These are phyloP conservation scores for Daboia siamensis DNA, from an alignment of 2,113 vertebrate species.

Conservation along the genomic window DNA sequence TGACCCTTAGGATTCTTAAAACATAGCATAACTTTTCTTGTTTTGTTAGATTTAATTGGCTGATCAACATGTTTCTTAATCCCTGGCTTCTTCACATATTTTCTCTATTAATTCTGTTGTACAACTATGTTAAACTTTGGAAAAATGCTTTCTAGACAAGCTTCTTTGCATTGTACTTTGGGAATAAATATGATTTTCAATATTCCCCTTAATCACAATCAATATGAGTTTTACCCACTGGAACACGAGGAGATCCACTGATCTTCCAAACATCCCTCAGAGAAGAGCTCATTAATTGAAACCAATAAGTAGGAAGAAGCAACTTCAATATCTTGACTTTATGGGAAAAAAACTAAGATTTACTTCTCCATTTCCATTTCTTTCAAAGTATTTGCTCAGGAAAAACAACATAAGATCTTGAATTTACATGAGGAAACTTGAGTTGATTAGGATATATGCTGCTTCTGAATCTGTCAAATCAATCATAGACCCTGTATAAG, in stretches of 20 bases:
- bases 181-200: neutral
- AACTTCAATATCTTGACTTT: conserved; percentile 14
- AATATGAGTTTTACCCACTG: neutral
- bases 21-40: neutral
- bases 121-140: neutral
- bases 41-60: neutral
- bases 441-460: neutral
- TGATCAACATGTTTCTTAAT: neutral
- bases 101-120: neutral
- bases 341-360: neutral
- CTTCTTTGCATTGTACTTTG: neutral
- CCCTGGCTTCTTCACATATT: neutral
- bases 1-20: neutral
- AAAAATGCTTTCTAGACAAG: neutral
- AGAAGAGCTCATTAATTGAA: conserved; percentile 19
- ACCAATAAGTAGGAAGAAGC: conserved; percentile 10
- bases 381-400: neutral
- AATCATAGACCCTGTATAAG: neutral
- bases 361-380: conserved; percentile 14
- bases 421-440: neutral
- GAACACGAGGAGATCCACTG: neutral
- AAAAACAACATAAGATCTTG: neutral
- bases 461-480: neutral
- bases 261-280: neutral
- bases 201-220: neutral